Evolutionary conservation across 2,888 invertebrate species (phyloP).

Genomic region (Caenorhabditis doughertyi): DNA sequence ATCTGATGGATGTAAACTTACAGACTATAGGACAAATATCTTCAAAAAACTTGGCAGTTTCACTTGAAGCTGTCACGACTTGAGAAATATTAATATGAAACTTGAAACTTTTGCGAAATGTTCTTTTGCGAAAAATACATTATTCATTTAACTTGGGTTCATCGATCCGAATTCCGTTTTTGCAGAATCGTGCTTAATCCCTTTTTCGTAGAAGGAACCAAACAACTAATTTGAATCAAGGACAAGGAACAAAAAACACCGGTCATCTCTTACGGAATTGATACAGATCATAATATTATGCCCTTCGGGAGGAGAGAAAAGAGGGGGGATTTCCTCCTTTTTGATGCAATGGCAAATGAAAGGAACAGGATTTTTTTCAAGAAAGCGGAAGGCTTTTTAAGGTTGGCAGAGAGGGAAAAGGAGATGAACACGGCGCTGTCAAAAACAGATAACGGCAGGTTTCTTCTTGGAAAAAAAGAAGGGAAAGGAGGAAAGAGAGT

Average conservation of each 20-base stretch:
- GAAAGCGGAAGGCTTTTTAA: conserved; percentile 32
- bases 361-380: conserved; percentile 50
- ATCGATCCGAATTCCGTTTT: no score
- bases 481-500: not conserved
- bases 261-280: conserved; percentile 3
- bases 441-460: conserved; percentile 42
- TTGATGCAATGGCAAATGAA: conserved; percentile 14
- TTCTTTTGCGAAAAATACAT: no score
- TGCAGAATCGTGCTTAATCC: no score
- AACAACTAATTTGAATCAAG: no score
- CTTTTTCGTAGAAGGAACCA: no score
- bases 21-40: no score
- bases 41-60: no score
- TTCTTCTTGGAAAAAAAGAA: not conserved
- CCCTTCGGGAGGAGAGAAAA: not conserved
- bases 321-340: conserved; percentile 20
- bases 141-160: no score
- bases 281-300: conserved; percentile 11
- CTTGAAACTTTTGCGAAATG: no score
- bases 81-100: no score
- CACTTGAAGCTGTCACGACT: no score
- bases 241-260: conserved; percentile 5
- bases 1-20: no score
- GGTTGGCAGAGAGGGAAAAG: not conserved
- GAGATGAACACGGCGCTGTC: conserved; percentile 33